Base-by-base conservation (phyloP, 2,888 invertebrate species). In the Yponomeuta cagnagella region DNA sequence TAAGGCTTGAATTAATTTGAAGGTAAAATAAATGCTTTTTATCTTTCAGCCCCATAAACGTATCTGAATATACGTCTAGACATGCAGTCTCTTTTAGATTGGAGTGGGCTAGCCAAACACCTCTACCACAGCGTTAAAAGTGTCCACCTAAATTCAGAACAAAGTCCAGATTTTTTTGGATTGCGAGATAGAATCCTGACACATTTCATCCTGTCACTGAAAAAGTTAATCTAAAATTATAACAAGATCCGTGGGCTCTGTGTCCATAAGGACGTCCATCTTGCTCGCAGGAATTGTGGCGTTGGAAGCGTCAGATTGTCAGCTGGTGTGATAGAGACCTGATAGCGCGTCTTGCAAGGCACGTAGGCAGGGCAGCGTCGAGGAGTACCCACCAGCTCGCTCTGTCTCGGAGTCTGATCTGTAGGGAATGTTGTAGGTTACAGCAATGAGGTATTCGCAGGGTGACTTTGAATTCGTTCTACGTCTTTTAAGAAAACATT, bases 281-380 rank as follows among this genome's bases (percentile, higher is more conserved):
- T 33, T 68, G 68, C 48, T 23, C 12, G 48, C 10, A 9, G 10
- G 31, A 2, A 10, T 9, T 30, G n/a, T n/a, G 4, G 31, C 30
- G 30, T 9, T 30, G 1, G 30, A 9, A 6, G 48, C 23, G 9
- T n/a, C 37, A 10, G 48, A n/a, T 48, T n/a, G 90, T 92, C 92
- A 92, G 83, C 91, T 91, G 64, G 90, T 82, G 70, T 93, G 89
- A 73, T 95, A 96, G 1, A 97, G 89, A 10, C 97, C 97, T 72
- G 96, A 94, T 80, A 98, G 93, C 0, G 98, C 97, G 82, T 98
- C 98, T 80, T 97, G 96, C 65, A 98, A 83, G 0, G 98, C 98
- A 73, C 98, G 93, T 73, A 96, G 93, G 80, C 98, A 98, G 0
- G 97, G 97, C 76, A 97, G 92, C 2, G 94, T 94, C 0, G 97